A percentile compares a stretch with the other conserved stretches of the same genome.
Conservation (phyloP, 2,888 invertebrate genomes). For the Aleiodes alternator region DNA sequence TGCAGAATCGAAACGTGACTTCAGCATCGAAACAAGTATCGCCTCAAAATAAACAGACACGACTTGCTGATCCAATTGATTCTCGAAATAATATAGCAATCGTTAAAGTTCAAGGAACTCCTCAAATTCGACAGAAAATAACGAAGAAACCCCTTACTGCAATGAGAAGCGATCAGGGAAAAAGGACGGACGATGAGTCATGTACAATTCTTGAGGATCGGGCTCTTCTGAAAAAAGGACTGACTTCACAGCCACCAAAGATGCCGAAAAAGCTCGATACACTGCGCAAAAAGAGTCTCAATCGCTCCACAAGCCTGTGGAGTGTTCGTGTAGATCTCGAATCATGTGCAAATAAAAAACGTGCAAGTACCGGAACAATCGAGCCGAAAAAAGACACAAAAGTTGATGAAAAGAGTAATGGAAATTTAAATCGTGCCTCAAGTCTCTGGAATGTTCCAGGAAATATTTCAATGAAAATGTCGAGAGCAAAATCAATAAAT, state of each 20-base stretch:
- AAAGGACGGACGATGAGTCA: conserved; percentile 56
- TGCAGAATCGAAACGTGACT: not conserved
- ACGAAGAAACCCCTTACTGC: not conserved
- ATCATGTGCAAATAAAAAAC: conserved; percentile 39
- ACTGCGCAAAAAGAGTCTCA: conserved; percentile 62
- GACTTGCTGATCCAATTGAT: conserved; percentile 36
- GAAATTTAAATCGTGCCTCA: conserved; percentile 66
- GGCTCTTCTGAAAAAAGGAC: conserved; percentile 69
- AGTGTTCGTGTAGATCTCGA: conserved; percentile 61
- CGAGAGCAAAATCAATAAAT: conserved; percentile 59
- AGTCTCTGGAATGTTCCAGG: conserved; percentile 70
- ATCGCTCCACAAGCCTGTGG: conserved; percentile 68
- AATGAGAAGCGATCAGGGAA: conserved; percentile 55
- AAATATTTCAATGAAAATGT: conserved; percentile 50
- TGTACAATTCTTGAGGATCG: conserved; percentile 72
- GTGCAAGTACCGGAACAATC: conserved; percentile 46
- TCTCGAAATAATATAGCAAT: conserved; percentile 53
- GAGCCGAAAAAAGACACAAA: conserved; percentile 10
- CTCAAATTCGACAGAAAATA: not conserved
- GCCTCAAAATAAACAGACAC: conserved; percentile 14
- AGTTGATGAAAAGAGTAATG: conserved; percentile 32
- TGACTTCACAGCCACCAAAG: conserved; percentile 62
- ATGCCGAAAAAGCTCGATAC: conserved; percentile 67
- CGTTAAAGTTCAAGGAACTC: conserved; percentile 53
- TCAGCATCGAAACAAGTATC: conserved; percentile 15